Base-by-base conservation (phyloP, 2,113 vertebrate species). In the Eublepharis macularius region DNA sequence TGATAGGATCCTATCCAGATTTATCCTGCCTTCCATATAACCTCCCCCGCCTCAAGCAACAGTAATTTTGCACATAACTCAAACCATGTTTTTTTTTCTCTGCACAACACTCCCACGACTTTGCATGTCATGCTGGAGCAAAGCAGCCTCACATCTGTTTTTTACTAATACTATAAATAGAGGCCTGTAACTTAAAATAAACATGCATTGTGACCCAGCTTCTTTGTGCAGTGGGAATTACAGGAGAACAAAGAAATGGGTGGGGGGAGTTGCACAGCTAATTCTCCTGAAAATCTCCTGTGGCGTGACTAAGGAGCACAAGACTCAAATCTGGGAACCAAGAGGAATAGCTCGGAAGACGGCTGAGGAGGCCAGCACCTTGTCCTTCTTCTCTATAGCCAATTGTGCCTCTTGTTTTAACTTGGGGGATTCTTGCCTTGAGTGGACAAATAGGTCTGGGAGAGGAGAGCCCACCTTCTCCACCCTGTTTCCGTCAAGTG, bases 81-180 rank as follows among this genome's bases (percentile, higher is more conserved):
- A n/a, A 39, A 49, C 34, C 49, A 41, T 24, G 54, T 2, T 29
- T 34, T 57, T n/a, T 32, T 39, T 17, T 54, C 47, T 41, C 74
- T 77, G 7, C 36, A 34, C 17, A 24, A 54, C 19, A 24, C 47
- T 78, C 65, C 65, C 49, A 45, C 34, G 49, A 43, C 32, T 60
- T 39, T 4, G n/a, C 41, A 69, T 43, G 75, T 41, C 2, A 21
- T n/a, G 39, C 49, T 39, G 6, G 36, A 49, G 34, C 34, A 45
- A 45, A 57, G 51, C 65, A 26, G 19, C 0, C 49, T 39, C 60
- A 26, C 60, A 63, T 63, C 60, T 63, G 60, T 8, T 51, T 60
- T 45, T 34, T 16, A 43, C 29, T 24, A n/a, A 11, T 19, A 24
- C 39, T 79, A 85, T 72, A 85, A 85, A 85, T 85, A 85, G 83